Base-by-base conservation (phyloP, 2,113 vertebrate genomes). In the Poicephalus gulielmi region DNA sequence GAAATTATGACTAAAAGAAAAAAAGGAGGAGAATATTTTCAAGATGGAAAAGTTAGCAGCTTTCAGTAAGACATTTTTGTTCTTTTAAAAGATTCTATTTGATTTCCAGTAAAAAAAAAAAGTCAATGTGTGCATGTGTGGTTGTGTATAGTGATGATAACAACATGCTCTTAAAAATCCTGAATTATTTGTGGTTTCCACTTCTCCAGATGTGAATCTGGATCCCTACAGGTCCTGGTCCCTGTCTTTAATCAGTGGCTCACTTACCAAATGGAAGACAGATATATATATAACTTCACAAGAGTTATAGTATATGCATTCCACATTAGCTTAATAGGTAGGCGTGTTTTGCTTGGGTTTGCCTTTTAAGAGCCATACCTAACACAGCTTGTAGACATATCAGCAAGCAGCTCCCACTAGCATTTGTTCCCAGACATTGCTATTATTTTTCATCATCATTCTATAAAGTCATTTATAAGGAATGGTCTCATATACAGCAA, bases 21-120 rank as follows among this genome's bases (percentile, higher is more conserved):
- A 73, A 74, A 88, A 75, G 35, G 31, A 74, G n/a, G 31, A 90
- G 60, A 81, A 88, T 86, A 88, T 57, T 82, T 93, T 92, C 94
- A 90, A 88, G 77, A 64, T 67, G 86, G 88, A 79, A 53, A 84
- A 79, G 35, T 79, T 69, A 88, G 60, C 77, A 90, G 12, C 50
- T 68, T 91, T 59, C 88, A 91, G 66, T 86, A 92, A 92, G 92
- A 84, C 8, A 10, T 59, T n/a, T 74, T 57, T 19, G 80, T 50
- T 55, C 24, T 77, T 93, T 83, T 53, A 37, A 68, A 88, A 80
- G 5, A 25, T 55, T 74, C 23, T 63, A 23, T 78, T 91, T 80
- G 22, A 71, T 62, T 88, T 81, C 27, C 11, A 68, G n/a, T 81
- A 78, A 46, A 16, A 0, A 64, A 67, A 87, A 81, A 30, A 31